These are phyloP conservation scores for Spodoptera exigua DNA, from an alignment of 2,888 invertebrate genomes.

Conservation along the genomic window DNA sequence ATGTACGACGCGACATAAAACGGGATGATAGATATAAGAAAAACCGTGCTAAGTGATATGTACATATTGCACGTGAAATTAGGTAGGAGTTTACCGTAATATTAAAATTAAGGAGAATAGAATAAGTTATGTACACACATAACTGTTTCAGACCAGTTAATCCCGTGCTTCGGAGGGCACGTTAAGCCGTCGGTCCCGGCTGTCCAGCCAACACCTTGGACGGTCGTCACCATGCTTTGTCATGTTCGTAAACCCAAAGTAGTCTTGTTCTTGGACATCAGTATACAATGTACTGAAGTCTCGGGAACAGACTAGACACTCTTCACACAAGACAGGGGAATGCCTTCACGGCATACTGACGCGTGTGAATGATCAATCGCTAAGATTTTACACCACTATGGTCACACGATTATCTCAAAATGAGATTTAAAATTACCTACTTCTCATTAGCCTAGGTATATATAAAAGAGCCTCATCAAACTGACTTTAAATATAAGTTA, in stretches of 20 bases:
- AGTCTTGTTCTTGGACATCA: conserved; percentile 3
- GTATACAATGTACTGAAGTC: conserved; percentile 2
- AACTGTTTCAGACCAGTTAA: not conserved
- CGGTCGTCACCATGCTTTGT: conserved; percentile 25
- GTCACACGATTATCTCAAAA: too few relatives aligned
- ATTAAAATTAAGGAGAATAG: too few relatives aligned
- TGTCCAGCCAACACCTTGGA: conserved; percentile 6
- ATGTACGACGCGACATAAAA: not conserved
- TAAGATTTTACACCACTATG: too few relatives aligned
- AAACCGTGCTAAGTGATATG: conserved; percentile 2
- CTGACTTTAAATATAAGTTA: too few relatives aligned
- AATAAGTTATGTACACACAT: not conserved
- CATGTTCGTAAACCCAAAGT: conserved; percentile 12
- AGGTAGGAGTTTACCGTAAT: too few relatives aligned
- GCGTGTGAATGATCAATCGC: not conserved
- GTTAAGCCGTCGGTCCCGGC: conserved; percentile 32
- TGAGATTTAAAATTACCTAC: conserved; percentile 1
- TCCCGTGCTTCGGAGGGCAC: conserved; percentile 33
- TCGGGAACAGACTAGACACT: not conserved
- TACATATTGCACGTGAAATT: conserved; percentile 7
- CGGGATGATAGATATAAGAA: conserved; percentile 1
- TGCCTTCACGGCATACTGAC: not conserved
- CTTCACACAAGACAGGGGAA: not conserved
- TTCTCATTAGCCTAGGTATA: not conserved
- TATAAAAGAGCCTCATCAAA: too few relatives aligned